Conservation (phyloP, 2,113 vertebrate genomes). For the Orcinus orca region DNA sequence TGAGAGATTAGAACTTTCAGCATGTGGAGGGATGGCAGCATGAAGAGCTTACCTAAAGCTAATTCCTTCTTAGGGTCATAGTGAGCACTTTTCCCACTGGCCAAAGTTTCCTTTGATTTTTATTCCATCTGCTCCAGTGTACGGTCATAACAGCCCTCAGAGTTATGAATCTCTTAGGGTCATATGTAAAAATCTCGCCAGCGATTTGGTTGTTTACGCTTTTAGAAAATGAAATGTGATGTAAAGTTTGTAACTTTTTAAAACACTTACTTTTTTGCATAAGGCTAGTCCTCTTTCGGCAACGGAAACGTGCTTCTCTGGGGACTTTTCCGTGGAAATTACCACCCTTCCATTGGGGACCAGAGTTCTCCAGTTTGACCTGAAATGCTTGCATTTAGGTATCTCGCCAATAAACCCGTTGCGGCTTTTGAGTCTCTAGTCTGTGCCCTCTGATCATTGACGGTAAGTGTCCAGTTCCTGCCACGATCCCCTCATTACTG, state of each 20-base stretch:
- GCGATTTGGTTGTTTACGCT: neutral
- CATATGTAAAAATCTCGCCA: neutral
- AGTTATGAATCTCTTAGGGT: neutral
- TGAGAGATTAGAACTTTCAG: neutral
- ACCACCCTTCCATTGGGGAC: rapidly evolving
- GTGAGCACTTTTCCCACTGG: neutral
- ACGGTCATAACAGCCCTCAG: neutral
- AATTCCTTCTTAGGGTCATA: neutral
- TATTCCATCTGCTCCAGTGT: neutral
- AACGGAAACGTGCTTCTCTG: neutral
- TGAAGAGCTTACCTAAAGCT: neutral
- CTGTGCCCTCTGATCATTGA: neutral
- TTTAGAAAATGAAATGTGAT: neutral
- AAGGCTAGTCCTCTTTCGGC: neutral
- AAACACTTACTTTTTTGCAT: neutral
- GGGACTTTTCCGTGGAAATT: neutral
- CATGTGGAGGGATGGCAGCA: neutral
- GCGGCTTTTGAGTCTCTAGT: neutral
- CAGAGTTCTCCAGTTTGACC: neutral
- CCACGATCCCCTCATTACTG: neutral
- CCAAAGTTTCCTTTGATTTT: neutral
- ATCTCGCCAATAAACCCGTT: rapidly evolving
- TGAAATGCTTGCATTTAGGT: neutral
- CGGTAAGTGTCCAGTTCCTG: neutral
- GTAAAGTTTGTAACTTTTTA: neutral